These are phyloP conservation scores for Intellagama lesueurii DNA, from an alignment of 2,797 vertebrate species.

Conservation along the genomic window DNA sequence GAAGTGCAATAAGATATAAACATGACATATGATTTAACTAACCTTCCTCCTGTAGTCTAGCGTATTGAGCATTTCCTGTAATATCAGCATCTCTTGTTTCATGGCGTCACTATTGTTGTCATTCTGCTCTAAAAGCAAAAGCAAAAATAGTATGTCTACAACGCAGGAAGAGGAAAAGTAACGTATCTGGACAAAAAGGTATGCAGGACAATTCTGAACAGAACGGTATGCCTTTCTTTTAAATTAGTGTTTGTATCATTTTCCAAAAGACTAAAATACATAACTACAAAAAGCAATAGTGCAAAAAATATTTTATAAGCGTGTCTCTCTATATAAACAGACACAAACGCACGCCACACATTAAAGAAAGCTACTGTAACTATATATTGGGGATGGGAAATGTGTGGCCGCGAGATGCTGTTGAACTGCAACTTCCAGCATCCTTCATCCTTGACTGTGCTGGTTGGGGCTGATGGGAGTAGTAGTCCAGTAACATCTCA, in stretches of 20 bases:
- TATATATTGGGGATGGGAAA: background rate
- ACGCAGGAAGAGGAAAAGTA: constrained; percentile 29
- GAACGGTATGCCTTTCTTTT: background rate
- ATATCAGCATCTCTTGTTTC: constrained; percentile 90
- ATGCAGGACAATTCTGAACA: constrained; percentile 15
- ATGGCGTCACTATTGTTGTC: constrained; percentile 87
- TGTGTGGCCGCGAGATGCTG: background rate
- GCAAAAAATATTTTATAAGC: background rate
- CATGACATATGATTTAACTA: constrained; percentile 51
- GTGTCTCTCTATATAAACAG: background rate
- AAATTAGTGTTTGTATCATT: background rate
- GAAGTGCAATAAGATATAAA: constrained; percentile 39
- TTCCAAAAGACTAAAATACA: background rate
- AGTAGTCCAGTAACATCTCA: background rate
- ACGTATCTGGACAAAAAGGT: constrained; percentile 18
- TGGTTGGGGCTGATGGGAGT: background rate
- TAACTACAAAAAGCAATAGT: background rate
- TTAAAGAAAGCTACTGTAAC: background rate
- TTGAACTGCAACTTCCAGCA: background rate
- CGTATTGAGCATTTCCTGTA: constrained; percentile 94
- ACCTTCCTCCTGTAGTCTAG: constrained; percentile 97
- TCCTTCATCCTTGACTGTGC: background rate
- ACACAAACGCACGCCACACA: background rate
- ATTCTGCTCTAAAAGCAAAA: constrained; percentile 80
- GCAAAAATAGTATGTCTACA: background rate